Evolutionary conservation across 2,888 invertebrate genomes (phyloP), one percentile per base, ranked within the genome.

Genomic region (Chrysolina haemoptera): DNA sequence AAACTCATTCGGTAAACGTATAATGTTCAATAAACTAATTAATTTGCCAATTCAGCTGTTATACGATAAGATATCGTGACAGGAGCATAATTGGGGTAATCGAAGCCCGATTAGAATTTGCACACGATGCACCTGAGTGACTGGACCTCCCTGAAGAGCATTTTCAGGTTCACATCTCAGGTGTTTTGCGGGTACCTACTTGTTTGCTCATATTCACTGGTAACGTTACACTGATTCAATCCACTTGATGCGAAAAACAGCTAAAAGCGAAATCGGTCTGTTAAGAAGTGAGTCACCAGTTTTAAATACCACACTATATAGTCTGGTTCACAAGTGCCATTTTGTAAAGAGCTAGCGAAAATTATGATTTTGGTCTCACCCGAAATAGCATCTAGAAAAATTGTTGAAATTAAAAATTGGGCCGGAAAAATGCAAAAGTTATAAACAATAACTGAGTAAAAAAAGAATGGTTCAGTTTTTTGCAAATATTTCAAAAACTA

Each of bases 71-170:
- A 76, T 76, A 73, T 70, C 65, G 65, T 73, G 79, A 79, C 79
- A 77, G 76, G 77, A 75, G 76, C 79, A 77, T 79, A 77, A 79
- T 77, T 77, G 77, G 72, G 71, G 70, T 73, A 74, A 77, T 76
- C 70, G 74, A 40, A 65, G 65, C 62, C 46, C 64, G 76, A 77
- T 78, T 79, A 78, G 68, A 76, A 76, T 78, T 74, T 76, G 78
- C 76, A 79, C 74, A 78, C 69, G 68, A 64, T 63, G 48, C 59
- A 59, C 35, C 27, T 81, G 82, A 82, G 65, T 73, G 82, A 82
- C 80, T 74, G 79, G 82, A 82, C 82, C 82, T 69, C 82, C 82
- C 79, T 59, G 82, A 48, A 70, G 77, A 81, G 78, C 79, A 75
- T 81, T 79, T 79, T 79, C 73, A 76, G 75, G 71, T 69, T 80